A percentile compares a stretch with the other conserved stretches of the same genome.
Evolutionary conservation across 2,888 invertebrate species (phyloP).

Genomic region (Aphrophora alni): DNA sequence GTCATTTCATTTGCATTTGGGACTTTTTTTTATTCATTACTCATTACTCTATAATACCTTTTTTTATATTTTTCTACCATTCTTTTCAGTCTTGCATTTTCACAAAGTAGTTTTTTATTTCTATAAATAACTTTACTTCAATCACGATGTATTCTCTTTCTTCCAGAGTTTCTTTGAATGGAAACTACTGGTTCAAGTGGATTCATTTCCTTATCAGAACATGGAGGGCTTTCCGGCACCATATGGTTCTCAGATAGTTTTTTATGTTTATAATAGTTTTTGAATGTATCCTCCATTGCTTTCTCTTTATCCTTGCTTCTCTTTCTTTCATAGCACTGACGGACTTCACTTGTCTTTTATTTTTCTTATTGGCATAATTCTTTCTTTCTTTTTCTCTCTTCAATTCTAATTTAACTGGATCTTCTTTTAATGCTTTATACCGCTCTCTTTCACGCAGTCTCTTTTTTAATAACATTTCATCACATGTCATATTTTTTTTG

Average conservation of each 20-base stretch:
- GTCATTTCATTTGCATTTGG: constrained; percentile 19
- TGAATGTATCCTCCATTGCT: constrained; percentile 8
- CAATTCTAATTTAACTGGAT: background rate
- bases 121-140: constrained; percentile 23
- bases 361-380: background rate
- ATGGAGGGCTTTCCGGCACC: constrained; percentile 20
- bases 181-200: background rate
- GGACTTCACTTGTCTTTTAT: constrained; percentile 14
- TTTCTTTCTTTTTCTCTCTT: background rate
- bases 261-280: constrained; percentile 7
- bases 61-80: constrained; percentile 23
- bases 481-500: background rate
- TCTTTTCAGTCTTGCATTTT: constrained; percentile 19
- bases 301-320: constrained; percentile 25
- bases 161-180: constrained; percentile 16
- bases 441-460: background rate
- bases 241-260: background rate
- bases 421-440: background rate
- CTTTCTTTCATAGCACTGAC: constrained; percentile 11
- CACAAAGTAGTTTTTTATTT: constrained; percentile 13
- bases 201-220: background rate
- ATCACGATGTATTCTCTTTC: constrained; percentile 20
- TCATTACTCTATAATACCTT: constrained; percentile 18
- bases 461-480: background rate
- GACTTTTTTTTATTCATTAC: background rate